phyloP scores from a whole-genome alignment of 2,888 invertebrate genomes.

The Pandemis corylana region DNA sequence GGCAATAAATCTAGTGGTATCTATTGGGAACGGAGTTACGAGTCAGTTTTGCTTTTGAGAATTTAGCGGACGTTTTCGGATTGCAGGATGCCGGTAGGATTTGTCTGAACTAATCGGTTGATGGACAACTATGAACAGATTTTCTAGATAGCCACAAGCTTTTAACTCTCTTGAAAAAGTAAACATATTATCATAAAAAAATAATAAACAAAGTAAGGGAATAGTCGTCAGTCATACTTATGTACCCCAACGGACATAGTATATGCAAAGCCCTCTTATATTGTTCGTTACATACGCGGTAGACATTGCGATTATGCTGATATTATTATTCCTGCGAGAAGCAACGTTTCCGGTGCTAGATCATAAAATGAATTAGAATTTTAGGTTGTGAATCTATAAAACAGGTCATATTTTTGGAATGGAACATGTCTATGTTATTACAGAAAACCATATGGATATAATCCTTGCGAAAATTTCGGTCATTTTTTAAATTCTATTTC shows the following conservation, averaged over 20 bases:
- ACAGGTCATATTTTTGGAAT: background rate
- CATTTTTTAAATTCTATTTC: too few relatives aligned
- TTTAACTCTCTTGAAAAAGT: too few relatives aligned
- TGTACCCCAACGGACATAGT: background rate
- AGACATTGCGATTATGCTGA: slow-evolving; percentile 12
- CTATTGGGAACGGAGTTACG: slow-evolving; percentile 33
- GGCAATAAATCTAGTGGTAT: slow-evolving; percentile 39
- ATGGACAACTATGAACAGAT: background rate
- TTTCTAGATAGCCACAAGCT: background rate
- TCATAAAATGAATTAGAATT: slow-evolving; percentile 2
- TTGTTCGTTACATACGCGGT: background rate
- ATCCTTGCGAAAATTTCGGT: background rate
- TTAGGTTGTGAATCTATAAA: slow-evolving; percentile 1
- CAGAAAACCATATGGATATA: background rate
- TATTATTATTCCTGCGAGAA: slow-evolving; percentile 9
- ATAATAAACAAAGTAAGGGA: background rate
- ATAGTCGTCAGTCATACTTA: background rate
- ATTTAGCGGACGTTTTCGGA: slow-evolving; percentile 29
- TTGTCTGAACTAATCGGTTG: background rate
- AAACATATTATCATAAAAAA: too few relatives aligned
- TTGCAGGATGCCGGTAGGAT: slow-evolving; percentile 6
- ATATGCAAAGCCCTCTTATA: background rate
- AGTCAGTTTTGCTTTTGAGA: slow-evolving; percentile 36
- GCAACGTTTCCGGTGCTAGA: background rate
- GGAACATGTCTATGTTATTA: background rate